Evolutionary conservation across 2,888 invertebrate genomes (phyloP).

Genomic region (Lucinisca nassula): DNA sequence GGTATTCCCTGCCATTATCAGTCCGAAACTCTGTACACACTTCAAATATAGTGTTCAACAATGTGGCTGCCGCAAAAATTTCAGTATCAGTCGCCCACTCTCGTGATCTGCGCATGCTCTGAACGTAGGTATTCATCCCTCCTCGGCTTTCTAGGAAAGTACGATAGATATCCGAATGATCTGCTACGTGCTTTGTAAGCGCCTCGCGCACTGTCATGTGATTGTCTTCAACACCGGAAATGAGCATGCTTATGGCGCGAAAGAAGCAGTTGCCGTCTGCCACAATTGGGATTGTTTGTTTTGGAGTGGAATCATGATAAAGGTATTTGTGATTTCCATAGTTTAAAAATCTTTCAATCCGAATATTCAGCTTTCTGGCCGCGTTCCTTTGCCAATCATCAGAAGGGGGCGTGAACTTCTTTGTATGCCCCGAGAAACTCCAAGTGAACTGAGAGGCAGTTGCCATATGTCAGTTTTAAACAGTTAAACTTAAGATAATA

Average conservation of each 20-base stretch:
- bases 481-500: no score
- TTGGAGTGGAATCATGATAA: conserved; percentile 65
- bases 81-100: conserved; percentile 78
- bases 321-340: conserved; percentile 69
- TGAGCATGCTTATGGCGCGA: conserved; percentile 74
- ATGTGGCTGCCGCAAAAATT: conserved; percentile 75
- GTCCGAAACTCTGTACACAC: conserved; percentile 67
- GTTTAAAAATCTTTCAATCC: conserved; percentile 56
- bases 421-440: conserved; percentile 36
- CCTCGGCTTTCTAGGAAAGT: conserved; percentile 76
- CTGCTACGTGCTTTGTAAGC: conserved; percentile 71
- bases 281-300: conserved; percentile 59
- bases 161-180: conserved; percentile 73
- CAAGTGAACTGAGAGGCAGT: conserved; percentile 21
- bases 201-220: conserved; percentile 70
- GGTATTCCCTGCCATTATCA: conserved; percentile 57
- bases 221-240: conserved; percentile 71
- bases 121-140: conserved; percentile 74
- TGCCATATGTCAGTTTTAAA: no score
- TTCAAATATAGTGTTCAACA: conserved; percentile 71
- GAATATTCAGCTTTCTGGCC: conserved; percentile 52
- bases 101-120: conserved; percentile 69
- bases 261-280: conserved; percentile 78
- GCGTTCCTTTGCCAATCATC: conserved; percentile 69
- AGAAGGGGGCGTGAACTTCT: conserved; percentile 65